Base-by-base conservation (phyloP, 2,888 invertebrate genomes). In the Sinelater perroti region DNA sequence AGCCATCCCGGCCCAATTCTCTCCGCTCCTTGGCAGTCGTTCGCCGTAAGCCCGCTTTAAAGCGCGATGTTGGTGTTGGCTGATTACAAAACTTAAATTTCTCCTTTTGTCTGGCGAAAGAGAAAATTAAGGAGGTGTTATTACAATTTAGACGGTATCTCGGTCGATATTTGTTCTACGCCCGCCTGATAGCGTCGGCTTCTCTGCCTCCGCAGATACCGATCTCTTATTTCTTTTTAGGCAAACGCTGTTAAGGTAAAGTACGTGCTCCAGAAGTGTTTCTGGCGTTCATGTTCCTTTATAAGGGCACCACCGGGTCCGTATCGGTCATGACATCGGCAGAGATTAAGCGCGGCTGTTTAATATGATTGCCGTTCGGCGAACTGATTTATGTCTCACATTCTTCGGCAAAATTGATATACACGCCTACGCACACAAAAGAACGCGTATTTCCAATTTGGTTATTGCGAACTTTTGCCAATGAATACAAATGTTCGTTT, bases 31-130 rank as follows among this genome's bases (percentile, higher is more conserved):
- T 26, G 16, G 18, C n/a, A 35, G 52, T 33, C 30, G 42, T 21
- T 24, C 5, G 44, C 42, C 31, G 31, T 31, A 33, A 51, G 53
- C 36, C 8, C 24, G 53, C 14, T 33, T 53, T 33, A 54, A 35
- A 36, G 31, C 11, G 18, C 17, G 38, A 28, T 54, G 46, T 46
- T 26, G 46, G 46, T 54, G 46, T 47, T 45, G 35, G 53, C 54
- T 49, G 40, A 49, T 56, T 56, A 49, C 55, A 30, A 56, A 56
- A 47, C 42, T 56, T 49, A 49, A 56, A 56, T 42, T 56, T 56
- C 42, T 56, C 26, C 55, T 35, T 40, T 56, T 56, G 49, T 56
- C 49, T 56, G 35, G 17, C 17, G 16, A 44, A 49, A 47, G 44
- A 49, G 47, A 49, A 56, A 55, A 54, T 54, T 54, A 47, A 36